phyloP scores from a whole-genome alignment of 2,797 vertebrate species.

The Catharus ustulatus region DNA sequence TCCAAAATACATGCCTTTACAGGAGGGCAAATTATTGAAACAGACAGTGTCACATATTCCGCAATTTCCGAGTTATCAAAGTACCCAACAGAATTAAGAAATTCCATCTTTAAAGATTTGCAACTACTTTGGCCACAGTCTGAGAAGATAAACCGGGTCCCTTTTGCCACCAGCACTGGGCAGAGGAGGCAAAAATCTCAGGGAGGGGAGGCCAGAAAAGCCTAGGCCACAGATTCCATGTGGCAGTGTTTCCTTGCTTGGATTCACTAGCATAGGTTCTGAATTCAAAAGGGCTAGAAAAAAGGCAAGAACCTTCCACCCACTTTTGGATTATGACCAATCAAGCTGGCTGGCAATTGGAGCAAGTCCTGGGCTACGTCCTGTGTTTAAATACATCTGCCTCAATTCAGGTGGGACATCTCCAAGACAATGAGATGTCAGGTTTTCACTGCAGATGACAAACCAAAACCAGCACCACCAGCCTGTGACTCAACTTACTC shows the following conservation, averaged over 20 bases:
- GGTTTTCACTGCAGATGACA: not conserved
- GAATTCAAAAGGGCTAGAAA: not conserved
- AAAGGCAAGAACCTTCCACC: not conserved
- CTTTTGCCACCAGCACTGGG: not conserved
- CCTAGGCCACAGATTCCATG: not conserved
- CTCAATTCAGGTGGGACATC: not conserved
- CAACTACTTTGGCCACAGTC: not conserved
- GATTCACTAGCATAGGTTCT: not conserved
- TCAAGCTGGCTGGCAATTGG: not conserved
- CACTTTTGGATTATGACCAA: not conserved
- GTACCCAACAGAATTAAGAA: not conserved
- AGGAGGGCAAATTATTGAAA: not conserved
- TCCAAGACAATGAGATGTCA: not conserved
- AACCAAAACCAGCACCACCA: not conserved
- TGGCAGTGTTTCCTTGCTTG: not conserved
- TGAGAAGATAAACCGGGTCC: not conserved
- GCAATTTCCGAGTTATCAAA: not conserved
- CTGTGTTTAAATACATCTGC: not conserved
- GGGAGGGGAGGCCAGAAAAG: not conserved
- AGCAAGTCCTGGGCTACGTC: fast-evolving
- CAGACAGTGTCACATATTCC: not conserved
- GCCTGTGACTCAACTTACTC: not conserved
- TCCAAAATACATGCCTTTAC: not conserved
- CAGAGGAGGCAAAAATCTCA: not conserved
- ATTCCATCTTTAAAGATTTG: not conserved